A percentile compares a stretch with the other conserved stretches of the same genome.
These are phyloP conservation scores for Patella caerulea DNA, from an alignment of 2,888 invertebrate genomes.

Conservation along the genomic window DNA sequence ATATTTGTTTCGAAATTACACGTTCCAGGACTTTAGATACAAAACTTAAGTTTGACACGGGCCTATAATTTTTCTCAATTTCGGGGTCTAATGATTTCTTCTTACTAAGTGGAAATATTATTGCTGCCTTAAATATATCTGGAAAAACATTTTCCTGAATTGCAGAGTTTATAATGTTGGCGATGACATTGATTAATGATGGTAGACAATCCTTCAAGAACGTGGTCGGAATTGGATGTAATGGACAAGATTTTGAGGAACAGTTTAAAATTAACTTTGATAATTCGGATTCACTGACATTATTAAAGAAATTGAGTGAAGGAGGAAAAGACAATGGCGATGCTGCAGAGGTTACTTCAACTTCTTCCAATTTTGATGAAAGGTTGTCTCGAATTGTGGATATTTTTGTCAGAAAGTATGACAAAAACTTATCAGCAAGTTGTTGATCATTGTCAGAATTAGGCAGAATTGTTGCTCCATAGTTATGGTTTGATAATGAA, in stretches of 20 bases:
- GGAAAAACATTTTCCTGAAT: not conserved
- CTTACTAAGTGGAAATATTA: not conserved
- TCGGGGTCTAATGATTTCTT: not conserved
- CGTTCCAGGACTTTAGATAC: not conserved
- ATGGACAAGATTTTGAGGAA: not conserved
- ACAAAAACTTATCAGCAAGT: not conserved
- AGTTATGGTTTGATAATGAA: not conserved
- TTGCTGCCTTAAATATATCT: not conserved
- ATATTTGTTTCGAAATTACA: not conserved
- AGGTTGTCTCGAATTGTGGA: not conserved
- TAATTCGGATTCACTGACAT: not conserved
- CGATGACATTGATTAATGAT: not conserved
- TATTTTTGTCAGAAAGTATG: not conserved
- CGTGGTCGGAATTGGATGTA: not conserved
- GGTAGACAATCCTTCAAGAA: not conserved
- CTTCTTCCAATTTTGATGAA: not conserved
- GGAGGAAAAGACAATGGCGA: no score
- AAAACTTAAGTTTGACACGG: not conserved
- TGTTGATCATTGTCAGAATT: not conserved
- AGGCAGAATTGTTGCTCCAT: not conserved
- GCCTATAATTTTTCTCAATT: not conserved
- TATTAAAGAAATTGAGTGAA: not conserved
- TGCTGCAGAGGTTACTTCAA: no score
- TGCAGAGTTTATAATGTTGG: not conserved
- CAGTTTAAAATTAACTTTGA: not conserved